A percentile compares a stretch with the other conserved stretches of the same genome.
Evolutionary conservation across 2,888 invertebrate genomes (phyloP).

Genomic region (Leucozona laternaria): DNA sequence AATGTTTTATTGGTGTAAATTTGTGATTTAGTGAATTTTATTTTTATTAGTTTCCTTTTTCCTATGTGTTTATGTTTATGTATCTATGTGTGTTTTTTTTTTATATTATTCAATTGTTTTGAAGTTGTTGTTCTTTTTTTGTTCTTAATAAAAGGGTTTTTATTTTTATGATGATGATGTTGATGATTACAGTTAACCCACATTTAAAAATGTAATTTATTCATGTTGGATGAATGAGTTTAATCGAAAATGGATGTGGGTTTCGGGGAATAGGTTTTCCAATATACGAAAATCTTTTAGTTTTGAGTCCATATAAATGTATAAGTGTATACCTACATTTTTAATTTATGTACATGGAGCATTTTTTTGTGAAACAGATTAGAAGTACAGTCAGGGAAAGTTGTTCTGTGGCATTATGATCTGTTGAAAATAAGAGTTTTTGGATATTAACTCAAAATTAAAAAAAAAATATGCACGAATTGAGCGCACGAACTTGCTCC

Average conservation of each 20-base stretch:
- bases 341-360: too few species aligned
- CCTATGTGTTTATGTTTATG: not conserved
- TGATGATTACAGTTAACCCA: conserved; percentile 19
- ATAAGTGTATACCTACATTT: too few species aligned
- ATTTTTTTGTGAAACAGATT: too few species aligned
- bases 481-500: too few species aligned
- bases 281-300: too few species aligned
- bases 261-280: not conserved
- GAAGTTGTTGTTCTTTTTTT: not conserved
- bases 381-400: too few species aligned
- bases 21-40: conserved; percentile 66
- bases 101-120: conserved; percentile 7
- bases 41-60: conserved; percentile 41
- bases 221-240: conserved; percentile 23
- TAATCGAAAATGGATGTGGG: conserved; percentile 12
- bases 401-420: too few species aligned
- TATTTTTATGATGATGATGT: conserved; percentile 13
- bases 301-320: not conserved
- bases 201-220: conserved; percentile 27
- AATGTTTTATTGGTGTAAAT: conserved; percentile 72
- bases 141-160: conserved; percentile 23
- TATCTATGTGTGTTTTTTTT: not conserved
- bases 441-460: too few species aligned
- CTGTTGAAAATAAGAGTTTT: too few species aligned
- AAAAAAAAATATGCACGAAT: too few species aligned